Conservation (phyloP, 2,113 vertebrate species). For the Hymenochirus boettgeri region DNA sequence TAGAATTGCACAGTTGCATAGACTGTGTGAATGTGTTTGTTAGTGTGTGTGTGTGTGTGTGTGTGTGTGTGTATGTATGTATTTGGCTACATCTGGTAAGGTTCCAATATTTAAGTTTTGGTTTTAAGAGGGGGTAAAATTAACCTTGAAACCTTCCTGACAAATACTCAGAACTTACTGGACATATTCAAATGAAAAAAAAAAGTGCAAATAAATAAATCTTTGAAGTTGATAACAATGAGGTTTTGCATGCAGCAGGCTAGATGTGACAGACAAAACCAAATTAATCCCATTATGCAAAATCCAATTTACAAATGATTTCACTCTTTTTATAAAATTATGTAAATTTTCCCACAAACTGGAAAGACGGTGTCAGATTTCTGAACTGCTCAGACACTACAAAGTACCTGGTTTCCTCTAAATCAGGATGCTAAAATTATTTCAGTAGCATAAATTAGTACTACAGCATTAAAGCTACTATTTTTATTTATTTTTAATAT, state of each 20-base stretch:
- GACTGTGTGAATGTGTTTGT: no score
- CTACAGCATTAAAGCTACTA: conserved; percentile 63
- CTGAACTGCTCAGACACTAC: conserved; percentile 55
- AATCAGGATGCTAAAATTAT: conserved; percentile 57
- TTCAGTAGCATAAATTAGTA: conserved; percentile 63
- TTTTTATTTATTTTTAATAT: conserved; percentile 60
- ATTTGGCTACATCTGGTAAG: no score
- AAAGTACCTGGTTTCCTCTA: conserved; percentile 57
- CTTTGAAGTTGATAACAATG: conserved; percentile 52
- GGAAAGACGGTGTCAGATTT: conserved; percentile 65
- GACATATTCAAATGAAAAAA: conserved; percentile 44
- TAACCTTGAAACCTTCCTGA: no score
- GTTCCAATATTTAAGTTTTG: no score
- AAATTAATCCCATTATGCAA: conserved; percentile 78
- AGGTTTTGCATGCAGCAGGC: conserved; percentile 64
- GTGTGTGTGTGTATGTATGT: no score
- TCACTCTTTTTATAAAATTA: conserved; percentile 62
- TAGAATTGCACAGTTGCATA: no score
- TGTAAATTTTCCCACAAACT: conserved; percentile 69
- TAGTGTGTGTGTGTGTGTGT: no score
- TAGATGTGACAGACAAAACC: conserved; percentile 71
- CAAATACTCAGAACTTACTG: conserved; percentile 22
- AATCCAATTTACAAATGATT: conserved; percentile 71
- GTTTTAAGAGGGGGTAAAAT: no score
- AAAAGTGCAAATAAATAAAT: conserved; percentile 46